Base-by-base conservation (phyloP, 2,113 vertebrate genomes). In the Neotragus pygmaeus region DNA sequence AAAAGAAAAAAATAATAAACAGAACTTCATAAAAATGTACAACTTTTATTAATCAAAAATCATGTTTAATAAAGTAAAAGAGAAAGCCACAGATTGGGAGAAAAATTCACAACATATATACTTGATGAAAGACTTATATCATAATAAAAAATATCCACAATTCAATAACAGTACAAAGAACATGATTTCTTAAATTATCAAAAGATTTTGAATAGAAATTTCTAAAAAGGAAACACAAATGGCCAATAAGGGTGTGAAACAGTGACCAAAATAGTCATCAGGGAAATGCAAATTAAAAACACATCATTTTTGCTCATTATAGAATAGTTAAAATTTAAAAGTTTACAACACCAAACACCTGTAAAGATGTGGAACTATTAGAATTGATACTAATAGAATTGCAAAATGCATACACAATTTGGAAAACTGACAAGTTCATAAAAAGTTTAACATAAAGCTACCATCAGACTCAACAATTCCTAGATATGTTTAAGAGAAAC, bases 391-490 rank as follows among this genome's bases (percentile, higher is more conserved):
- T 94, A 88, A 14, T 81, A 49, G 58, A 84, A 95, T 3, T 93
- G 49, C 53, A 95, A 96, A 94, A 92, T 60, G 13, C 30, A 43
- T 62, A 49, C 23, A 53, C 43, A 95, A 86, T 89, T 91, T 88
- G 33, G 84, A 94, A 97, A 91, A 73, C 45, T 85, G 2, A 27
- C 23, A 88, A 91, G 60, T 96, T 90, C 53, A 80, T 66, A 27
- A 81, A 93, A 97, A 66, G 30, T 58, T 94, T 94, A 84, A 88
- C 36, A 73, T 17, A 89, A 19, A 87, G 86, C 55, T 95, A 94
- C 30, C 6, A 87, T 73, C 53, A 70, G 23, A 62, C n/a, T 53
- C 30, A 86, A 53, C 10, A 75, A 95, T 82, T 82, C 30, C 55
- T 19, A n/a, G 21, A n/a, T 45, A 83, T 73, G 14, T 89, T 49